Evolutionary conservation across 1,140 invertebrate genomes (phyloP).

Genomic region (Sitobion miscanthi): DNA sequence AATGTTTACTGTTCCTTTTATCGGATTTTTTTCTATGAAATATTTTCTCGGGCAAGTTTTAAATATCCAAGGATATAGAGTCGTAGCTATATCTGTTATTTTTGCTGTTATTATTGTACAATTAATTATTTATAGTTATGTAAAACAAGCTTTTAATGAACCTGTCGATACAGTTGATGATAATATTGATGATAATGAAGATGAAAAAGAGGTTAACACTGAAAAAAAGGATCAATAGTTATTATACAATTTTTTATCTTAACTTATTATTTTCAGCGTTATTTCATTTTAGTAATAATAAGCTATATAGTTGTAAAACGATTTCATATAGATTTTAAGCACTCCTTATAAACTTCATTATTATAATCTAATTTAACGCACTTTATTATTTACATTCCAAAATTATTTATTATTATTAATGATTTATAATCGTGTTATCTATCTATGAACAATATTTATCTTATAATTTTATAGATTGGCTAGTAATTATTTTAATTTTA

Average conservation of each 20-base stretch:
- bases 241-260: background rate
- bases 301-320: background rate
- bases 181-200: background rate
- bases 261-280: background rate
- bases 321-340: constrained; percentile 4
- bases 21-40: constrained; percentile 53
- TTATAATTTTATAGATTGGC: constrained; percentile 42
- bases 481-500: constrained; percentile 38
- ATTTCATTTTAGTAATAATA: constrained; percentile 16
- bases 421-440: constrained; percentile 28
- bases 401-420: constrained; percentile 30
- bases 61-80: constrained; percentile 34
- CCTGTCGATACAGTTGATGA: constrained; percentile 34
- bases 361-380: constrained; percentile 33
- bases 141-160: constrained; percentile 54
- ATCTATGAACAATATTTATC: background rate
- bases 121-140: constrained; percentile 53
- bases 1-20: constrained; percentile 49
- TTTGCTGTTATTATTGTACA: constrained; percentile 56
- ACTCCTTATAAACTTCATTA: constrained; percentile 25
- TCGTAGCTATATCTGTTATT: constrained; percentile 42
- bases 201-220: background rate
- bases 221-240: constrained; percentile 41
- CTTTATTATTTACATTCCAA: constrained; percentile 31
- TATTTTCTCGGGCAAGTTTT: constrained; percentile 48